Base-by-base conservation (phyloP, 2,888 invertebrate genomes). In the Andricus curvator region DNA sequence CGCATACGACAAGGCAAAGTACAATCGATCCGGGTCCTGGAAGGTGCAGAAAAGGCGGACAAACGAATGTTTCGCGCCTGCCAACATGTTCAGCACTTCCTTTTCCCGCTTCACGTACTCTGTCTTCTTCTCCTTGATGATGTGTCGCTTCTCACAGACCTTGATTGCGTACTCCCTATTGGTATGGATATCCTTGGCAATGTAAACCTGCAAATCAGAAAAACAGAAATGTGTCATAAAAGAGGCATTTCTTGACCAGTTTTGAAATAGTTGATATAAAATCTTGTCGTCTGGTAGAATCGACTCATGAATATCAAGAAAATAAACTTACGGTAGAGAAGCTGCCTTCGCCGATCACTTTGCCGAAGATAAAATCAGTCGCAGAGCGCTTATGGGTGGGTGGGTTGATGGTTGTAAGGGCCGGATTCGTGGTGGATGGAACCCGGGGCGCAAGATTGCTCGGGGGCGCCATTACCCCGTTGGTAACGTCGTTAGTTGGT, bases 141-240 rank as follows among this genome's bases (percentile, higher is more conserved):
- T 98, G 93, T 98, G 97, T 77, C 95, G 94, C 94, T 99, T 99
- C 90, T 98, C 98, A 93, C 99, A 97, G n/a, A 99, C 98, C 95
- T 99, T 99, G 91, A 99, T 98, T 94, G 99, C 99, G 95, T 96
- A 98, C 94, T 99, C 98, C 90, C 96, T 96, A 89, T 95, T 96
- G 80, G 96, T 97, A 92, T 97, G 96, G 83, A 98, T 96, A 93
- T 99, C 98, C 93, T 97, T 97, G 78, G 98, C 98, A 86, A 98
- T 94, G 93, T 97, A 99, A 78, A 99, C 95, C 95, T 95, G 90
- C 33, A 74, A 80, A 29, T 37, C 8, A 51, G 5, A 48, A 33
- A 77, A 25, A n/a, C 13, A 68, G 5, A 48, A 33, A 4, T n/a
- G 62, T 68, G 44, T 29, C 44, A 22, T 37, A 62, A 62, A 68